Base-by-base conservation (phyloP, 2,888 invertebrate genomes). In the Melolontha melolontha region DNA sequence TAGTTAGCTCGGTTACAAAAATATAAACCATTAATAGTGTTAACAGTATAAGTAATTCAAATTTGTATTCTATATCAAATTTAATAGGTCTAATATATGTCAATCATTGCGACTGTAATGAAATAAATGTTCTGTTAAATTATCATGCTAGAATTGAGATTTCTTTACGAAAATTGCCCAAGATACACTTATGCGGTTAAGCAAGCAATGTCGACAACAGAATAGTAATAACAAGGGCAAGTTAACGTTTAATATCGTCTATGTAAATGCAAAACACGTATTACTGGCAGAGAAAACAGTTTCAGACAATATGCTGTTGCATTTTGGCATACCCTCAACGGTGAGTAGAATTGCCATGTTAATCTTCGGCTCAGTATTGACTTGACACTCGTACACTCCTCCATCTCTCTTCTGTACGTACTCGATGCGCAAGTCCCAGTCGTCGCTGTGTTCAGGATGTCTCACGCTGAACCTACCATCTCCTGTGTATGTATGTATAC, bases 351-450 rank as follows among this genome's bases (percentile, higher is more conserved):
- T 89, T 50, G 94, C 94, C 87, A 94, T 89, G 84, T 93, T 94
- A 82, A 94, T 92, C 83, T 94, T 95, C 16, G 94, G 94, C 81
- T 95, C 94, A 0, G 94, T 95, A 84, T 95, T 95, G 75, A 95
- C 92, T 87, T 94, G 94, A 78, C 94, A 94, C 83, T 94, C 94
- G 85, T 94, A 94, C 70, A 93, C 90, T 6, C 94, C 94, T 1
- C 91, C 93, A 81, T 95, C 94, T 22, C 94, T 83, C 54, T 91
- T 89, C 84, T 95, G 94, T 12, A 94, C 93, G 82, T 91, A 94
- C 79, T 92, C 91, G 72, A 95, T 90, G 83, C 90, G 90, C 73
- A 95, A 87, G 82, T 93, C 92, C 94, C 94, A 95, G 83, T 95
- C 94, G 80, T 95, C 93, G 17, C 92, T 91, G 7, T 90, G 90